Evolutionary conservation across 2,113 vertebrate species (phyloP).

Genomic region (Apaloderma vittatum): DNA sequence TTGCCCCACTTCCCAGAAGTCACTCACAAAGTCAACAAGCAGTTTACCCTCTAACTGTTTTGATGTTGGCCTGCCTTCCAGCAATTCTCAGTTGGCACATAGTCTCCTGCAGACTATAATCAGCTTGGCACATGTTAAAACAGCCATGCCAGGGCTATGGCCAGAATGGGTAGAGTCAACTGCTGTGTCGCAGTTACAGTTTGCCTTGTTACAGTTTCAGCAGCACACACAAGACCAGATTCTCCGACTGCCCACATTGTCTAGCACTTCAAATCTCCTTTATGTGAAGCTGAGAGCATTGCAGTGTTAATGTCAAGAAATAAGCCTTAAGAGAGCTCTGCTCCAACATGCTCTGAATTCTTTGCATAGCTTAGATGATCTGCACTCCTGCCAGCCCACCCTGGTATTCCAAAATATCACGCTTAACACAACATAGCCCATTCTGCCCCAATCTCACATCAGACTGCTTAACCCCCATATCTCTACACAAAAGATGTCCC

Average conservation of each 20-base stretch:
- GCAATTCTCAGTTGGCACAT: constrained; percentile 70
- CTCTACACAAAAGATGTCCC: not conserved
- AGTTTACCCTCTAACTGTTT: constrained; percentile 68
- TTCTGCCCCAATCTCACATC: not conserved
- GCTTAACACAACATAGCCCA: not conserved
- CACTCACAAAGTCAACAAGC: constrained; percentile 68
- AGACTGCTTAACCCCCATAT: not conserved
- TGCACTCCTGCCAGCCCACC: not conserved
- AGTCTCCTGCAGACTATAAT: constrained; percentile 71
- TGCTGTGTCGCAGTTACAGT: constrained; percentile 49
- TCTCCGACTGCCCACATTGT: constrained; percentile 21
- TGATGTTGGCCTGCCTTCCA: constrained; percentile 68
- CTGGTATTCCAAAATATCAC: not conserved
- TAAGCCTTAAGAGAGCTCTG: constrained; percentile 1
- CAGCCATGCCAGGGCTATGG: constrained; percentile 62
- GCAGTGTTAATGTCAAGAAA: constrained; percentile 17
- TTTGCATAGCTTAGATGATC: not conserved
- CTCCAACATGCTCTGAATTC: not conserved
- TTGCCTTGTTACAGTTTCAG: constrained; percentile 48
- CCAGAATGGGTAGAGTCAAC: constrained; percentile 38
- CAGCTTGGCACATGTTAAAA: constrained; percentile 71
- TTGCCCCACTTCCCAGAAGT: constrained; percentile 66
- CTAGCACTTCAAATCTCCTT: not conserved
- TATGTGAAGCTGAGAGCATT: not conserved
- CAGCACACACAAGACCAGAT: constrained; percentile 19